Evolutionary conservation across 2,797 vertebrate genomes (phyloP), one percentile per base, ranked within the genome.

Genomic region (Anas capensis): DNA sequence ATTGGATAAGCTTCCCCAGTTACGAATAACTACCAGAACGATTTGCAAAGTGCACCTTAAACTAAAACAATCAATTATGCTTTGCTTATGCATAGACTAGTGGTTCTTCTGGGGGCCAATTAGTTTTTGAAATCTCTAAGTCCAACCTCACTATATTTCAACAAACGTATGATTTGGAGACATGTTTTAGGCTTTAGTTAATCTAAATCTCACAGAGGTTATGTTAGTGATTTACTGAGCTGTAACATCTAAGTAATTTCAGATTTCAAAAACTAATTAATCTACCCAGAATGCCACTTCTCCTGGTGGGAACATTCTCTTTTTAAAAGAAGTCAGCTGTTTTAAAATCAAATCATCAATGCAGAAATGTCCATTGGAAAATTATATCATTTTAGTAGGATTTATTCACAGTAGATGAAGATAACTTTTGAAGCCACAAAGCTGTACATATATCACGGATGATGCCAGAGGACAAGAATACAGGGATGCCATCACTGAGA

Each of bases 381-480:
- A 93, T 70, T 5, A 82, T 14, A 73, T 82, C 88, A 33, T 15
- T 46, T 92, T 70, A 76, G 69, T 72, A 53, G 27, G 10, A 92
- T 84, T 96, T 76, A 93, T 89, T 92, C 66, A n/a, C 56, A 65
- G 51, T 49, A 90, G 93, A 86, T 73, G 49, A 88, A 94, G 72
- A 83, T 48, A 53, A 80, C 72, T 95, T 95, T 68, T 61, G 69
- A 91, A 92, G 78, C 34, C 34, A 95, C 38, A 92, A 86, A 95
- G 15, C 65, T 18, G 73, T 49, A 48, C 61, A 81, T 64, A 87
- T 29, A 87, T 96, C 78, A 93, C 29, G 82, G 75, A 86, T 62
- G 44, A 90, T 95, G 88, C 80, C 83, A 92, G 53, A 91, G 79
- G 68, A 7, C 54, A 96, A 85, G 71, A 15, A 24, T 53, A 80